Conservation (phyloP, 35 echinoderm and acorn worm species). For the Patiria miniata region DNA sequence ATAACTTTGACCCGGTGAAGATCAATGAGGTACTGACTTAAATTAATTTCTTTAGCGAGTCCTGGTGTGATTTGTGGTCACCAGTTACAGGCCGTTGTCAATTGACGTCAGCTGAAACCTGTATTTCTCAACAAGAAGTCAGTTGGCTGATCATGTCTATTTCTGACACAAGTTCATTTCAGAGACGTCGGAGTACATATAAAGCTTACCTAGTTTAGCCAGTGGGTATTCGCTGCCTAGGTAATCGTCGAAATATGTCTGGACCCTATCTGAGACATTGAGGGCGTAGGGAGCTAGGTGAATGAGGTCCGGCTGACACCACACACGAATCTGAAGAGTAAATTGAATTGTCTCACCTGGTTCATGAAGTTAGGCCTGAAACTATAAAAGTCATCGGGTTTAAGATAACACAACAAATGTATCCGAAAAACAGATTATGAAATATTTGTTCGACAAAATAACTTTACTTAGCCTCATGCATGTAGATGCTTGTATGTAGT, state of each 20-base stretch:
- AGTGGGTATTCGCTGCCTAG: conserved; percentile 53
- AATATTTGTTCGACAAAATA: no score
- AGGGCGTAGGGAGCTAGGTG: conserved; percentile 45
- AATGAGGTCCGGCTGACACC: conserved; percentile 48
- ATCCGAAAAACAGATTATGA: no score
- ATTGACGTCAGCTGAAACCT: background rate
- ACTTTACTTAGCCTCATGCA: no score
- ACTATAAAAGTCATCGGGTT: no score
- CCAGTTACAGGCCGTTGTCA: background rate
- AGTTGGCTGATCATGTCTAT: background rate
- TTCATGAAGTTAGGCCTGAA: no score
- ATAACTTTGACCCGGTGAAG: no score
- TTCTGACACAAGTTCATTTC: background rate
- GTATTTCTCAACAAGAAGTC: background rate
- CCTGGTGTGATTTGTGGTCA: background rate
- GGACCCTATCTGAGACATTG: conserved; percentile 16
- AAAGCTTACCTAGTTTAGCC: conserved; percentile 65
- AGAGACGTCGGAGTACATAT: background rate
- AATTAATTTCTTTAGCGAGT: background rate
- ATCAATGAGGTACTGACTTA: background rate
- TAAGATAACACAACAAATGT: no score
- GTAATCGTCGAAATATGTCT: conserved; percentile 80
- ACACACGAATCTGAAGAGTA: conserved; percentile 61
- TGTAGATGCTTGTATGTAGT: no score
- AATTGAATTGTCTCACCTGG: no score